These are phyloP conservation scores for Microtus ochrogaster DNA, from an alignment of 2,113 vertebrate genomes.

Conservation along the genomic window DNA sequence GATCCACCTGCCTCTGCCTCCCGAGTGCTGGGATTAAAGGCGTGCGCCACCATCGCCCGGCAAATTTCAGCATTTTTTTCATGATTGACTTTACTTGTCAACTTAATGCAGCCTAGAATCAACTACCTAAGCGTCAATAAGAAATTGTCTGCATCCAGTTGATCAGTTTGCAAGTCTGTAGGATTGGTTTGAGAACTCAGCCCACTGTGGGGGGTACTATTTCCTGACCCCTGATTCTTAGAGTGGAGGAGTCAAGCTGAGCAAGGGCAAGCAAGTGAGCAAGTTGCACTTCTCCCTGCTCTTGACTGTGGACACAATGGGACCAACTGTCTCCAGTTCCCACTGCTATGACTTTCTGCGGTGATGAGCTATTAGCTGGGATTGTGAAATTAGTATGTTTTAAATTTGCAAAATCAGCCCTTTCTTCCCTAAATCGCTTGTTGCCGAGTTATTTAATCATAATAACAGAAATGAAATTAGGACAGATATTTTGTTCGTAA, in stretches of 20 bases:
- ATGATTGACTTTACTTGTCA: background rate
- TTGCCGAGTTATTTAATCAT: background rate
- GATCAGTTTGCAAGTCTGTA: background rate
- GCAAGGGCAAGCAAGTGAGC: background rate
- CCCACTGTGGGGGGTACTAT: no score
- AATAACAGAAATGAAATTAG: background rate
- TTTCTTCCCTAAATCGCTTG: background rate
- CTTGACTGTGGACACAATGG: no score
- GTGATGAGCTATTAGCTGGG: background rate
- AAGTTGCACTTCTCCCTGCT: background rate
- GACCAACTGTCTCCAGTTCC: background rate
- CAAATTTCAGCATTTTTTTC: background rate
- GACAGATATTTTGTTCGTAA: background rate
- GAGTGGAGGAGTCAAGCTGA: background rate
- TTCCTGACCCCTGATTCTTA: background rate
- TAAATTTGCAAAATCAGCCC: background rate
- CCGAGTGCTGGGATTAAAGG: no score
- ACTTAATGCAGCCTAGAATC: background rate
- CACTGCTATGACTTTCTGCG: no score
- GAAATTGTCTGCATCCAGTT: background rate
- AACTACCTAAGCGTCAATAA: background rate
- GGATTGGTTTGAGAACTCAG: background rate
- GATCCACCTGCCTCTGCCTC: no score
- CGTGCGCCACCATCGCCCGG: no score
- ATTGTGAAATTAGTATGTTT: background rate